These are phyloP conservation scores for Notothenia coriiceps DNA, from an alignment of 2,113 vertebrate genomes.

Conservation along the genomic window DNA sequence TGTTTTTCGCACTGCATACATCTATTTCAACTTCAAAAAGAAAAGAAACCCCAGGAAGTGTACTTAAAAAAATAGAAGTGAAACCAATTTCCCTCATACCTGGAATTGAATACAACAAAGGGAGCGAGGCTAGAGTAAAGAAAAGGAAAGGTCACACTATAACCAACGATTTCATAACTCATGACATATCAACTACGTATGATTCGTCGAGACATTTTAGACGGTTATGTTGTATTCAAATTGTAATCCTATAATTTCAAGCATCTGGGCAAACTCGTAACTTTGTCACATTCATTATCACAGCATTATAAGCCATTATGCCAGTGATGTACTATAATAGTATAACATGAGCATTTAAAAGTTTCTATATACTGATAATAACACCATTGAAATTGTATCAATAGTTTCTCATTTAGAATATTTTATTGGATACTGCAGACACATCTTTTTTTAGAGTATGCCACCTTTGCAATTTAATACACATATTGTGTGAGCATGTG, in stretches of 20 bases:
- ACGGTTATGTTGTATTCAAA: background rate
- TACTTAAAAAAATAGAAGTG: slow-evolving; percentile 2
- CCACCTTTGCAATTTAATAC: background rate
- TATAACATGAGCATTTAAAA: background rate
- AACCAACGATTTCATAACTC: background rate
- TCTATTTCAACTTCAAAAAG: slow-evolving; percentile 36
- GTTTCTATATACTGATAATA: no score
- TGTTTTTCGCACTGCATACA: background rate
- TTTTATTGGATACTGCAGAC: background rate
- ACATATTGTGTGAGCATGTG: background rate
- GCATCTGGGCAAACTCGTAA: background rate
- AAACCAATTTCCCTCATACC: background rate
- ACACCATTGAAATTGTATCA: no score
- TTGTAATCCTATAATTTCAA: background rate
- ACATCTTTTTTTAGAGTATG: background rate
- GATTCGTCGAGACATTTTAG: no score
- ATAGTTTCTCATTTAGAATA: background rate
- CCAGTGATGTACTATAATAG: background rate
- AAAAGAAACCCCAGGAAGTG: slow-evolving; percentile 25
- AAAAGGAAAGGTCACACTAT: background rate
- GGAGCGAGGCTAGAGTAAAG: background rate
- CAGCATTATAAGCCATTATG: background rate
- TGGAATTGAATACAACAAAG: slow-evolving; percentile 9
- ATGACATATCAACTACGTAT: background rate
- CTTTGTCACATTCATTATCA: background rate